Conservation (phyloP, 37 sponge, comb jelly and placozoan species). For the Ephydatia muelleri region DNA sequence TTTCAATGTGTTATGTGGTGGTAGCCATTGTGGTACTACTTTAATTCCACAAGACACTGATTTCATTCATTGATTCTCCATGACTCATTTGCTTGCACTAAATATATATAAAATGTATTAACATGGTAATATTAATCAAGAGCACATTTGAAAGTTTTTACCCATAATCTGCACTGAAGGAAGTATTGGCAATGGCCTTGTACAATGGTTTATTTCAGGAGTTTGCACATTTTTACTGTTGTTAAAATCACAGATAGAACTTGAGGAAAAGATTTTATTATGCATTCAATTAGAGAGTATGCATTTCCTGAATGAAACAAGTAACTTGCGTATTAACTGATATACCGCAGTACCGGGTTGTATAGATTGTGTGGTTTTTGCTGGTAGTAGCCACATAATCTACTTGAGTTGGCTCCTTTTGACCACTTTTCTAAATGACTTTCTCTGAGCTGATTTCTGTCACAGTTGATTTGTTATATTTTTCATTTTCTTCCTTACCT, state of each 20-base stretch:
- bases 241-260: too few relatives aligned
- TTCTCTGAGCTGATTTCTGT: not conserved
- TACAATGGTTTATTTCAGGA: too few relatives aligned
- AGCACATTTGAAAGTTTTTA: too few relatives aligned
- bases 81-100: too few relatives aligned
- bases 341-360: not conserved
- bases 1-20: not conserved
- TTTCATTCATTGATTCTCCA: too few relatives aligned
- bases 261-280: too few relatives aligned
- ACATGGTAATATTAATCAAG: too few relatives aligned
- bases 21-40: not conserved
- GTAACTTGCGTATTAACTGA: not conserved
- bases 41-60: not conserved
- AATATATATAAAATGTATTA: too few relatives aligned
- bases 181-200: too few relatives aligned
- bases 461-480: not conserved
- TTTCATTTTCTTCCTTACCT: not conserved
- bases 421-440: not conserved
- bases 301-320: not conserved
- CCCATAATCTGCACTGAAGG: too few relatives aligned
- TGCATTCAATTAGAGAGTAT: too few relatives aligned
- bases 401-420: not conserved
- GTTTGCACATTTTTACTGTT: too few relatives aligned
- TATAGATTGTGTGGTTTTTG: not conserved
- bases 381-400: not conserved